These are phyloP conservation scores for Cebus imitator DNA, from an alignment of 2,113 vertebrate species.

Conservation along the genomic window DNA sequence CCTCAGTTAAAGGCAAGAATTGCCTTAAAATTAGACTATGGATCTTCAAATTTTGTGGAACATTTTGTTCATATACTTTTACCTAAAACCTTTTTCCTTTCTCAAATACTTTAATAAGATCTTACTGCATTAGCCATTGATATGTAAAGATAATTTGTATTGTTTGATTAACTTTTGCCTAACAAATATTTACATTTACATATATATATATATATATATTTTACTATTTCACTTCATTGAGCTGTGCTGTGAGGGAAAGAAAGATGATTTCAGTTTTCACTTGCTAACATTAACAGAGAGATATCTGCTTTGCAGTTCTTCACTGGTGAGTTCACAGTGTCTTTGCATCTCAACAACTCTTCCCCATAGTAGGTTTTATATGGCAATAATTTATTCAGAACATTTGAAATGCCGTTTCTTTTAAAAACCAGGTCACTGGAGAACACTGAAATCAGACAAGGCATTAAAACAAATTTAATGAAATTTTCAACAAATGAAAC, in stretches of 20 bases:
- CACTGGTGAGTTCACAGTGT: constrained; percentile 18
- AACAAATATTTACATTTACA: background rate
- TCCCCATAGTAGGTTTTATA: constrained; percentile 60
- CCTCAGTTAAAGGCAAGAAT: background rate
- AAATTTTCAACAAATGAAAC: constrained; percentile 75
- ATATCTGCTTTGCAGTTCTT: constrained; percentile 1
- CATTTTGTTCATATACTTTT: background rate
- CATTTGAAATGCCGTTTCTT: constrained; percentile 77
- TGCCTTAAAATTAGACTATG: background rate
- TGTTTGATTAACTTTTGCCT: background rate
- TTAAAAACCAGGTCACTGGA: constrained; percentile 79
- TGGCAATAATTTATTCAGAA: constrained; percentile 75
- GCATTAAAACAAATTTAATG: constrained; percentile 80
- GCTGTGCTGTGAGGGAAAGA: background rate
- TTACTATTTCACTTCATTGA: background rate
- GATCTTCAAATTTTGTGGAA: background rate
- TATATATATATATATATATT: background rate
- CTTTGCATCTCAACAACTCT: constrained; percentile 62
- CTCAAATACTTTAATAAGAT: constrained; percentile 14
- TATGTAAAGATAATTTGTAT: background rate
- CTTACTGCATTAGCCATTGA: background rate
- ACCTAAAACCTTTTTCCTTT: background rate
- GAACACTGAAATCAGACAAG: constrained; percentile 73
- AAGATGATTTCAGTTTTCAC: constrained; percentile 31
- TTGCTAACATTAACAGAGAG: constrained; percentile 44